phyloP scores from a whole-genome alignment of 2,888 invertebrate species.

The Cylindroiulus punctatus region DNA sequence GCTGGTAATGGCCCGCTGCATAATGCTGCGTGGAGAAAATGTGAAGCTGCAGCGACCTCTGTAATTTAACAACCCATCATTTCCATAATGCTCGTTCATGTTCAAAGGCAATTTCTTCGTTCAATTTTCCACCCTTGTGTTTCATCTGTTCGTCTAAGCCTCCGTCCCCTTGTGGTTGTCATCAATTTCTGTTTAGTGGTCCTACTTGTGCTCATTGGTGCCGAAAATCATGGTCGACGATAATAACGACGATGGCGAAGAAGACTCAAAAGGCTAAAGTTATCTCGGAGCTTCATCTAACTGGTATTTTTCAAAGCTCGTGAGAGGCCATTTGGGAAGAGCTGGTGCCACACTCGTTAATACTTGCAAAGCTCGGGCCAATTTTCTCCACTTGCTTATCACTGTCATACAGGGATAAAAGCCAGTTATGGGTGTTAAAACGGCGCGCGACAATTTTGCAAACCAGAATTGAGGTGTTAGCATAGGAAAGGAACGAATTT shows the following conservation, averaged over 20 bases:
- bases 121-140: constrained; percentile 29
- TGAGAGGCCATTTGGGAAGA: constrained; percentile 46
- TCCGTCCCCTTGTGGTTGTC: constrained; percentile 38
- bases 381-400: constrained; percentile 50
- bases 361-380: constrained; percentile 48
- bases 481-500: not conserved
- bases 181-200: constrained; percentile 42
- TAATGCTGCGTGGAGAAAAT: not conserved
- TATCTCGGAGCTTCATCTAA: constrained; percentile 38
- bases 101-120: constrained; percentile 21
- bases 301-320: constrained; percentile 34
- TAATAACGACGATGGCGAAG: constrained; percentile 36
- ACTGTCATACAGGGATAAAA: constrained; percentile 48
- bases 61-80: constrained; percentile 20
- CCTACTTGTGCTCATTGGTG: constrained; percentile 42
- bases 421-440: constrained; percentile 46
- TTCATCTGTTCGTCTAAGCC: constrained; percentile 5
- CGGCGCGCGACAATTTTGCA: constrained; percentile 12
- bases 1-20: not conserved
- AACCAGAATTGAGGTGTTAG: not conserved
- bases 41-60: constrained; percentile 31
- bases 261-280: constrained; percentile 42
- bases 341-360: not conserved
- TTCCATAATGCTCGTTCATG: constrained; percentile 36
- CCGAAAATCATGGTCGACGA: constrained; percentile 38